Conservation (phyloP, 2,888 invertebrate genomes). For the Synergus itoensis region DNA sequence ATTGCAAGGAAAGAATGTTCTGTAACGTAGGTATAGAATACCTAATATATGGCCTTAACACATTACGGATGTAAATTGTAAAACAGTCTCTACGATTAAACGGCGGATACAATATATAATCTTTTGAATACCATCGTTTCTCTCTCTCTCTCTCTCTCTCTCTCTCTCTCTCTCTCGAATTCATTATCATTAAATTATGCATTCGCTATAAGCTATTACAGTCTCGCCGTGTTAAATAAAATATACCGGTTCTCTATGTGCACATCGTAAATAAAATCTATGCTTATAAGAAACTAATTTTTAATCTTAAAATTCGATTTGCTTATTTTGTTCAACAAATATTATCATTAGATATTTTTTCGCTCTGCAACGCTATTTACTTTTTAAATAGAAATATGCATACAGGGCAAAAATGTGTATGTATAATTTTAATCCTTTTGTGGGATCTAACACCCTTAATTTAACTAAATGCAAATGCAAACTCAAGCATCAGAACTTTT, state of each 20-base stretch:
- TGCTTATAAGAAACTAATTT: background rate
- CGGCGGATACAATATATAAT: slow-evolving; percentile 9
- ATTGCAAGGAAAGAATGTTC: too few species aligned
- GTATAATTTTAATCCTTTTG: too few species aligned
- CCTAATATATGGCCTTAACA: background rate
- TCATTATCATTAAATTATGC: slow-evolving; percentile 7
- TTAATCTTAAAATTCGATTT: too few species aligned
- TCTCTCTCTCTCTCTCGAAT: slow-evolving; percentile 14
- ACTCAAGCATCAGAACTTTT: background rate
- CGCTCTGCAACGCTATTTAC: too few species aligned
- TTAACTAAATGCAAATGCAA: background rate
- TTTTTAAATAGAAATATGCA: too few species aligned
- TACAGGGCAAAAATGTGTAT: too few species aligned
- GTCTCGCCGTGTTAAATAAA: slow-evolving; percentile 15
- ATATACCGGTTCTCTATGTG: too few species aligned
- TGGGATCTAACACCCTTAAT: too few species aligned
- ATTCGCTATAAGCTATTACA: background rate
- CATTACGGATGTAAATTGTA: background rate
- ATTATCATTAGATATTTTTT: too few species aligned
- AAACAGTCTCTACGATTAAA: background rate
- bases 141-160: slow-evolving; percentile 10
- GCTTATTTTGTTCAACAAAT: too few species aligned
- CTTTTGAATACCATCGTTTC: slow-evolving; percentile 18
- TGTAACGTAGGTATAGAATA: too few species aligned
- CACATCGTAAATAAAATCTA: slow-evolving; percentile 1